Base-by-base conservation (phyloP, 2,113 vertebrate genomes). In the Charadrius vociferus region DNA sequence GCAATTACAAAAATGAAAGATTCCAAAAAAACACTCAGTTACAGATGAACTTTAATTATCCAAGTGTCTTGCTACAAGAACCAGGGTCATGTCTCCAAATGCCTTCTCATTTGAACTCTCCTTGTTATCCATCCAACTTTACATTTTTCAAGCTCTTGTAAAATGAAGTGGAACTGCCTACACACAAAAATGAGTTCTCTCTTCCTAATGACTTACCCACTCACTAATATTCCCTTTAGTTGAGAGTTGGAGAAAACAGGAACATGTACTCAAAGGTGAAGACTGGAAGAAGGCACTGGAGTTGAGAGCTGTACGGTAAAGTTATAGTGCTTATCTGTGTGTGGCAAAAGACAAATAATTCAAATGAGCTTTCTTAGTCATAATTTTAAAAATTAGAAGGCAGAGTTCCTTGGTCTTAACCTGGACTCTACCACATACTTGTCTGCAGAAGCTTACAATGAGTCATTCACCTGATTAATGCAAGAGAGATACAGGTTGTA, bases 341-440 rank as follows among this genome's bases (percentile, higher is more conserved):
- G 89, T 81, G 84, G 94, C 74, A 94, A 86, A 82, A 93, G 86
- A 93, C 86, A 94, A 95, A 30, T 49, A 88, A 95, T 82, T 94
- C 74, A 90, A 88, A 95, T 88, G 73, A 96, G 91, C 81, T 80
- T 88, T 95, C 94, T 97, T 86, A 95, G 89, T 91, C 93, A 95
- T 95, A 89, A 91, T 79, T 81, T 82, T 39, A 70, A 90, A 95
- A 94, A 90, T 62, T 19, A 85, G 62, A 72, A 93, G 86, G 84
- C 41, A 94, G 62, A 82, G 78, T 59, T 91, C 47, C 73, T 87
- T 55, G 50, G 80, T 84, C 41, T 88, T 88, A 81, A 81, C 37
- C 50, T 68, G 75, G 75, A 88, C 72, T 86, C 59, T 27, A 88
- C 65, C 80, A 88, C 90, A 67, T 27, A 74, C 27, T 81, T 68